Evolutionary conservation across 2,797 vertebrate genomes (phyloP), one percentile per base, ranked within the genome.

Genomic region (Babyrousa celebensis): DNA sequence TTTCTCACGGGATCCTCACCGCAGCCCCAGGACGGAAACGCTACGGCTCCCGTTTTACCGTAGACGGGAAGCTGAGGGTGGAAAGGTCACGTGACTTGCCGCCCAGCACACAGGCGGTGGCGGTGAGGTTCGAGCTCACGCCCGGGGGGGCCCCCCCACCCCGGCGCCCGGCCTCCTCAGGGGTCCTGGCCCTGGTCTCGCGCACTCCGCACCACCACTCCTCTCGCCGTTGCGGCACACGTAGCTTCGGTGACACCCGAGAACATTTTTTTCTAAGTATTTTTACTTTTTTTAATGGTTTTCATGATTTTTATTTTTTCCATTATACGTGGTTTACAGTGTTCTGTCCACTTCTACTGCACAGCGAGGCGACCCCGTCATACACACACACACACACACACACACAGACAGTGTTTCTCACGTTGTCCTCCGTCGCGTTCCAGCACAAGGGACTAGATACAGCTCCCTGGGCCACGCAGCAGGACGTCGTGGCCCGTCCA

Each of bases 201-300:
- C 0, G 0, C 23, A 36, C 32, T 48, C 29, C 16, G 17, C 7
- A 56, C n/a, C 54, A 14, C 71, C 9, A 9, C 40, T 85, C 63
- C 65, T 78, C 43, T 48, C 60, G 78, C 71, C 83, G 58, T 63
- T 52, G 86, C 20, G 32, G 43, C 36, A 5, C 85, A 23, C 20
- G 62, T 70, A 74, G 67, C 77, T 90, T 85, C 36, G 68, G 36
- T 74, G 87, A 63, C 75, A 79, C 3, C 1, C 25, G 62, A 92
- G 62, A 72, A 18, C 90, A 93, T 36, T 93, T 90, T 52, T 68
- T 91, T 91, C 43, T 75, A 95, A 74, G 67, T 84, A 15, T 96
- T 93, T 92, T 91, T 43, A 36, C 4, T 36, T 36, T n/a, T 36
- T 36, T 36, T 3, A 36, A 36, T 36, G 2, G 36, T 36, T 36